Base-by-base conservation (phyloP, 2,888 invertebrate species). In the Metacarcinus magister region DNA sequence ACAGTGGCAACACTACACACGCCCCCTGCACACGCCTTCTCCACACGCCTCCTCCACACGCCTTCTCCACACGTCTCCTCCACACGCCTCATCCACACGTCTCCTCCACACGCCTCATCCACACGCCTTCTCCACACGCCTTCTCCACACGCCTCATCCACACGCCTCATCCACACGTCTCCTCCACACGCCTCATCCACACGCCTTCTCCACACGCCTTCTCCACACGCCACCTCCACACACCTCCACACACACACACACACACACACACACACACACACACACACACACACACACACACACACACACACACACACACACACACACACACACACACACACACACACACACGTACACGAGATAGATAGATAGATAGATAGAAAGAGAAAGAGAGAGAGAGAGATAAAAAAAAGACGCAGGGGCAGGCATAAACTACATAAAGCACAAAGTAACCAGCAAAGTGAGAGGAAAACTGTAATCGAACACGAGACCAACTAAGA, bases 251-350 rank as follows among this genome's bases (percentile, higher is more conserved):
- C 60, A 60, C 60, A 60, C 60, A 60, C 60, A 60, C 60, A 60
- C 60, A 60, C 60, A 60, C 60, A 60, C 60, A 60, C 60, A 60
- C 60, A 67, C 67, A 67, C 67, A 23, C 7, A 67, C 23, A 23
- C 67, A 23, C 67, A 23, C 67, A 23, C 67, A 23, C 67, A 23
- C 67, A 23, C 67, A 67, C 67, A 67, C 67, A 67, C 67, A 67
- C 67, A 67, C 67, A 67, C 67, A 67, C 67, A 67, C 67, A 67
- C 67, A 67, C 67, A 67, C 67, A 67, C 67, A 67, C 67, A 67
- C 67, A 67, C 67, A 67, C 67, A 67, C 67, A 67, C n/a, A 67
- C 67, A 67, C n/a, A 67, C 16, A n/a, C 67, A 67, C 23, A 67
- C 67, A 67, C 10, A 23, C 1, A 67, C 7, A 67, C 28, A 32